Evolutionary conservation across 2,888 invertebrate species (phyloP), one percentile per base, ranked within the genome.

Genomic region (Sericinus montela): DNA sequence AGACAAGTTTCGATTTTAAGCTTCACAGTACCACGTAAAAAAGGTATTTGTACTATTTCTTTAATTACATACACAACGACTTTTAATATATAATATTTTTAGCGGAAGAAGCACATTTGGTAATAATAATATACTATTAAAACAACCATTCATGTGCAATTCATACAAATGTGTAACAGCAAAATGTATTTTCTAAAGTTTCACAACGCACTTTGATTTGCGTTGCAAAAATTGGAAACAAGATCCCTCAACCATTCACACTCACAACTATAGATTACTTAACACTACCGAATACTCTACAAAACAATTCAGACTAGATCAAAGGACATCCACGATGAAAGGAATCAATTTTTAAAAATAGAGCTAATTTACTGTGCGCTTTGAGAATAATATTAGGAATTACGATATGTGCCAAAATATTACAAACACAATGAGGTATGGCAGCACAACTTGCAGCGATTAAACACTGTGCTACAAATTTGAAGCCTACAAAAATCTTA

Each of bases 281-380:
- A 32, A 13, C 23, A 25, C 35, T 35, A 35, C 35, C 8, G 1
- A 15, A 11, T 32, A 32, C 8, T 23, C 60, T 67, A 70, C 60
- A 66, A 68, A 66, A 52, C 39, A 65, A 62, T 56, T 54, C 43
- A 45, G 58, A 65, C 63, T 72, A 72, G 42, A 56, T 56, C 49
- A 25, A 65, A 58, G 64, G 63, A 74, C 67, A 69, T 52, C 55
- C 65, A 67, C 74, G 62, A 64, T 66, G 67, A 67, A 65, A 58
- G 53, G 62, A 45, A 41, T 40, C 0, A 55, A 53, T 55, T n/a
- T 57, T 62, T 54, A 58, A 39, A 61, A 52, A 54, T 64, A 66
- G 51, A 56, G 71, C 72, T 79, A 77, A 72, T 64, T 80, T 75
- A 78, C 73, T 86, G 87, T 87, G 87, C 87, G 87, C 79, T 69